Evolutionary conservation across 2,797 vertebrate genomes (phyloP).

Genomic region (Thaleichthys pacificus): DNA sequence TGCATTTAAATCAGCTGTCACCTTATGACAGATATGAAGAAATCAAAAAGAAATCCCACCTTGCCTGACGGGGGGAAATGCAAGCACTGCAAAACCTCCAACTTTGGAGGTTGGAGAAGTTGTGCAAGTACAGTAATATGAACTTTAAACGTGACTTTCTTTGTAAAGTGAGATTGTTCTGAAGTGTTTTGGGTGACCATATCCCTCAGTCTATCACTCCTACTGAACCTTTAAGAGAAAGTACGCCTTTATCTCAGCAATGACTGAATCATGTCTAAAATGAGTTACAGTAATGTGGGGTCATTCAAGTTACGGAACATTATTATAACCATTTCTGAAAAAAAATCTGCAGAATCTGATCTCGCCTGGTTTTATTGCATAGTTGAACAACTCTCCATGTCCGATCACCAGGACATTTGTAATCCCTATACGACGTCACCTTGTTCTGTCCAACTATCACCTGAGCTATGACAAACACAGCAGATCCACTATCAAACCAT

Average conservation of each 20-base stretch:
- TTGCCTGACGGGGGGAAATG: neutral
- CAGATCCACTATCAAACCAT: constrained; percentile 36
- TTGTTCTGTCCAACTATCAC: constrained; percentile 52
- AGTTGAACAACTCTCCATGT: constrained; percentile 19
- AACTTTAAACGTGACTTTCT: constrained; percentile 15
- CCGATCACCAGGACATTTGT: constrained; percentile 49
- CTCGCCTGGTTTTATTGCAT: too few relatives aligned
- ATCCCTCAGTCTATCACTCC: neutral
- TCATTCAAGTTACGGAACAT: too few relatives aligned
- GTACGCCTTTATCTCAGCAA: too few relatives aligned
- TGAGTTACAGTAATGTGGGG: too few relatives aligned
- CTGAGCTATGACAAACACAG: constrained; percentile 35
- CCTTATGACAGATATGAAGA: neutral
- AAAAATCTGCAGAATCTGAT: too few relatives aligned
- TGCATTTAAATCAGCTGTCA: constrained; percentile 10
- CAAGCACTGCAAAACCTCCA: neutral
- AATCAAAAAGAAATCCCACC: neutral
- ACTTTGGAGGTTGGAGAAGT: neutral
- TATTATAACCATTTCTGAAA: too few relatives aligned
- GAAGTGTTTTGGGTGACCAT: neutral
- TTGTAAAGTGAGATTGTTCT: neutral
- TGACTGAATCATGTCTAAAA: too few relatives aligned
- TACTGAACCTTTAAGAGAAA: too few relatives aligned
- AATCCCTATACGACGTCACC: constrained; percentile 46
- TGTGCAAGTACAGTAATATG: neutral